Evolutionary conservation across 1,140 invertebrate species (phyloP).

Genomic region (Whitmania pigra): DNA sequence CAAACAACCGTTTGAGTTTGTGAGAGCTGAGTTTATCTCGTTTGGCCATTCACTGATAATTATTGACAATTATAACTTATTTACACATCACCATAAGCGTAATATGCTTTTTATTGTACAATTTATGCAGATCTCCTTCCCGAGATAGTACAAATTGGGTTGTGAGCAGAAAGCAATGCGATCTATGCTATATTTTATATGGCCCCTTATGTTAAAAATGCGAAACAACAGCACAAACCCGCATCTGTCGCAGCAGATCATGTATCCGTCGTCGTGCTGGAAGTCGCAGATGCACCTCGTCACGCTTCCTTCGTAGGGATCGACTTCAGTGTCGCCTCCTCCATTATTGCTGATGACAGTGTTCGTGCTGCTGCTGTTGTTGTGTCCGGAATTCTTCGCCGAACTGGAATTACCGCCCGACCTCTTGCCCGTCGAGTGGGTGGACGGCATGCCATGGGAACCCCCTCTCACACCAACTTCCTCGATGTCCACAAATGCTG

Average conservation of each 20-base stretch:
- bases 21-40: neutral
- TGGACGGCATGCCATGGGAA: neutral
- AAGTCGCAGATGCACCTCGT: conserved; percentile 88
- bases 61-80: too few species aligned
- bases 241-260: conserved; percentile 74
- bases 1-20: neutral
- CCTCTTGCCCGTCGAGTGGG: conserved; percentile 2
- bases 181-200: neutral
- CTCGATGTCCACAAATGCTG: conserved; percentile 28
- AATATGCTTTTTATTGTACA: neutral
- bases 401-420: neutral
- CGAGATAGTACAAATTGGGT: too few species aligned
- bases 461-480: conserved; percentile 7
- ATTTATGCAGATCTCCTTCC: too few species aligned
- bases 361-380: neutral
- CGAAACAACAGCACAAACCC: conserved; percentile 31
- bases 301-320: conserved; percentile 39
- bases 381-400: neutral
- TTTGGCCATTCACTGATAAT: too few species aligned
- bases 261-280: conserved; percentile 89
- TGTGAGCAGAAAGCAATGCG: neutral
- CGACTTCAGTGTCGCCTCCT: neutral
- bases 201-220: too few species aligned
- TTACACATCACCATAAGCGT: too few species aligned
- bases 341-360: conserved; percentile 3